Conservation (phyloP, 2,888 invertebrate genomes). For the Eupsilia transversa region DNA sequence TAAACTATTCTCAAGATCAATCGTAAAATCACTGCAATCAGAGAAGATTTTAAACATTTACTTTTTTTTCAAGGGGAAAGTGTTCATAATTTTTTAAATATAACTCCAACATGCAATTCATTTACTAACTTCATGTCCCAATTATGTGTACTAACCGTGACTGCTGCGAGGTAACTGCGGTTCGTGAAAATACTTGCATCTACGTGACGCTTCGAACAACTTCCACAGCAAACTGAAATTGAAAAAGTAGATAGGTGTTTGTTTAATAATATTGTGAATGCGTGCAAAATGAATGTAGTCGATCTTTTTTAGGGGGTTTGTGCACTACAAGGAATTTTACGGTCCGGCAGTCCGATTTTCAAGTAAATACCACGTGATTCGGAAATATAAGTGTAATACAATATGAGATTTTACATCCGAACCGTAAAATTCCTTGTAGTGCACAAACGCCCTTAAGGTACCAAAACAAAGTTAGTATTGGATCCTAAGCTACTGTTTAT, state of each 20-base stretch:
- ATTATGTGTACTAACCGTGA: constrained; percentile 15
- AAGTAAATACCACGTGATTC: too few species aligned
- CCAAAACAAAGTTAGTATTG: neutral
- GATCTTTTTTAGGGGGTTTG: too few species aligned
- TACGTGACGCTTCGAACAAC: neutral
- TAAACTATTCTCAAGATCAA: neutral
- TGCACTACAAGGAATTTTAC: too few species aligned
- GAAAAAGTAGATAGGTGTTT: neutral
- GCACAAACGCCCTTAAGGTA: too few species aligned
- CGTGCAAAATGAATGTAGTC: neutral
- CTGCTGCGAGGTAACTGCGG: neutral
- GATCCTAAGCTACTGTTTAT: neutral
- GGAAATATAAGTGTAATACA: too few species aligned
- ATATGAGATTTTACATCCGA: too few species aligned
- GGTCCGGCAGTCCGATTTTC: too few species aligned
- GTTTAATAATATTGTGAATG: neutral
- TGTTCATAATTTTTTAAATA: neutral
- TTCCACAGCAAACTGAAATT: neutral
- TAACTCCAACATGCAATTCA: neutral
- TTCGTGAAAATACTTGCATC: constrained; percentile 10
- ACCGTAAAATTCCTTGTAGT: too few species aligned
- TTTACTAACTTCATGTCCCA: constrained; percentile 10
- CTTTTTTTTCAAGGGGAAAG: neutral
- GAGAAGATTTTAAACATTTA: neutral
- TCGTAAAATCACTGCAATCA: neutral